Conservation (phyloP, 2,888 invertebrate genomes). For the Phorcus lineatus region DNA sequence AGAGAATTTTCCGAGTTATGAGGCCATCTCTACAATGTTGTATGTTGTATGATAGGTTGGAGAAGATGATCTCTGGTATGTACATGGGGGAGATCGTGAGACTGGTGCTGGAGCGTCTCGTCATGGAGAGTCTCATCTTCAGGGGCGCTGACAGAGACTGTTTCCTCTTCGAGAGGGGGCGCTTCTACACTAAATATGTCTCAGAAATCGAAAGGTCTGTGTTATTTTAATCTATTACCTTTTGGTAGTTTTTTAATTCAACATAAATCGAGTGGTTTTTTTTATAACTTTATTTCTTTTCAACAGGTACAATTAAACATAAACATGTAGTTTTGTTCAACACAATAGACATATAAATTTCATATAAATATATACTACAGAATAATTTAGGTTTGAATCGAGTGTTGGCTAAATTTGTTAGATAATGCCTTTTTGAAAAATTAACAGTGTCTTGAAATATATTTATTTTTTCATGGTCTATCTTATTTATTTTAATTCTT, state of each 20-base stretch:
- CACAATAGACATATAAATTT: too few species aligned
- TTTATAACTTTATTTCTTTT: neutral
- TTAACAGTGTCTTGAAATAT: too few species aligned
- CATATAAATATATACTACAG: too few species aligned
- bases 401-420: neutral
- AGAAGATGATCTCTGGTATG: slow-evolving; percentile 99
- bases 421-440: too few species aligned
- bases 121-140: slow-evolving; percentile 82
- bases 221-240: neutral
- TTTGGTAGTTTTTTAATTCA: neutral
- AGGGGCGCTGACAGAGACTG: slow-evolving; percentile 86
- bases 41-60: slow-evolving; percentile 80
- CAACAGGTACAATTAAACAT: too few species aligned
- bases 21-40: neutral
- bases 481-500: too few species aligned
- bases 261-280: too few species aligned
- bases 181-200: slow-evolving; percentile 97
- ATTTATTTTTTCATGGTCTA: too few species aligned
- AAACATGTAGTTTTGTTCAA: too few species aligned
- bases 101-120: slow-evolving; percentile 88
- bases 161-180: slow-evolving; percentile 84
- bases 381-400: too few species aligned
- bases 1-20: too few species aligned
- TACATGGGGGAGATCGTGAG: slow-evolving; percentile 97
- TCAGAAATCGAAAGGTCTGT: slow-evolving; percentile 91